Evolutionary conservation across 2,113 vertebrate species (phyloP), one percentile per base, ranked within the genome.

Genomic region (Empidonax traillii): DNA sequence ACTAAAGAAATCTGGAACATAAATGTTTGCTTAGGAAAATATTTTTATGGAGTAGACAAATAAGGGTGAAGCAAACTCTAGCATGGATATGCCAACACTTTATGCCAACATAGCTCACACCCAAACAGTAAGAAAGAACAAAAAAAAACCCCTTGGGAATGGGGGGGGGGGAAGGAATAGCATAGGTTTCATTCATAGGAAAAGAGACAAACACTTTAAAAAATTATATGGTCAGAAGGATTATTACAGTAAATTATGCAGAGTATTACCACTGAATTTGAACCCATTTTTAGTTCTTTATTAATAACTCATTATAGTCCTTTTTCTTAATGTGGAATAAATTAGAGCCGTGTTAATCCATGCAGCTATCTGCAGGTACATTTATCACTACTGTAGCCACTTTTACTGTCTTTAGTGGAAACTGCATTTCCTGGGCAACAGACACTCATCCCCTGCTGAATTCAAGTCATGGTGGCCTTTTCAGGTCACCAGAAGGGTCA

Each of bases 251-350:
- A 89, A 92, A 95, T 90, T 90, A 94, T 43, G 83, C 65, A 77
- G 68, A 80, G 37, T 88, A 91, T 96, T 94, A 96, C 82, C 76
- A 61, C 11, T 92, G 83, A 83, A 93, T 96, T 78, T 94, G 87
- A 90, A 93, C 83, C 56, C 83, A 88, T 77, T 91, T 94, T 93
- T 86, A 90, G 88, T 77, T 77, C 68, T 74, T 94, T 96, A 93
- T 97, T 96, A 95, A 94, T 82, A 96, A 85, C 93, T 95, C 93
- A 88, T 96, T 96, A 96, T 56, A 91, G 87, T 28, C 65, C 88
- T 86, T 83, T 91, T 86, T 75, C 88, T 88, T 88, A 96, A 90
- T 86, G 83, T 67, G 56, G 88, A 94, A 90, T 94, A 94, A 94
- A 93, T 96, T 93, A 95, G 56, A 92, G 72, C 73, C n/a, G 14